A percentile compares a stretch with the other conserved stretches of the same genome.
These are phyloP conservation scores for Lycocorax pyrrhopterus DNA, from an alignment of 2,113 vertebrate genomes.

Conservation along the genomic window DNA sequence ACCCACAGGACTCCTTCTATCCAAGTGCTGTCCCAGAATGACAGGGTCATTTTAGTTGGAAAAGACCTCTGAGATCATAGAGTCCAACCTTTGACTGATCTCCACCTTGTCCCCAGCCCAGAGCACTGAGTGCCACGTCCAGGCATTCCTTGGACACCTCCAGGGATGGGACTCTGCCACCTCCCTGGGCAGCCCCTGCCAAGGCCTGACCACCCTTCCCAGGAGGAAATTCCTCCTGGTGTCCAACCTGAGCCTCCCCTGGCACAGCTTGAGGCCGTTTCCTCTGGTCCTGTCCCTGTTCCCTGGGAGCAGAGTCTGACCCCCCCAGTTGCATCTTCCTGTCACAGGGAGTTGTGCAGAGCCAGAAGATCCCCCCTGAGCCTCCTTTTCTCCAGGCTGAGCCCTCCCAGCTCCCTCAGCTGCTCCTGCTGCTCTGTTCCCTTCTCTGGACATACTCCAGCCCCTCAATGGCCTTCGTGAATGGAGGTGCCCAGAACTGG, in stretches of 20 bases:
- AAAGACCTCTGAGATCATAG: not conserved
- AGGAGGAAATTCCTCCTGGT: not conserved
- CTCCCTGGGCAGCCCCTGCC: not conserved
- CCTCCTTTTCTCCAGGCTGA: not conserved
- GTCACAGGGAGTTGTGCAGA: not conserved
- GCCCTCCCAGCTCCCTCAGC: not conserved
- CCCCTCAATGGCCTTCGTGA: not conserved
- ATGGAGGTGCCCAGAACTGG: rapidly evolving
- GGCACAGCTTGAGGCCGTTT: not conserved
- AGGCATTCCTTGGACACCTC: not conserved
- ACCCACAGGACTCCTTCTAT: not conserved
- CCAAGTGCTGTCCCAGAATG: not conserved
- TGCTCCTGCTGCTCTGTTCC: not conserved
- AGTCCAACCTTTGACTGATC: not conserved
- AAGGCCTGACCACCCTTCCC: not conserved
- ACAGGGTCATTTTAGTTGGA: not conserved
- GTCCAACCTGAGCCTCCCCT: not conserved
- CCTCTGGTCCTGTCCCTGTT: not conserved
- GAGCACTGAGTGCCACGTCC: not conserved
- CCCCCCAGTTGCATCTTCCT: not conserved
- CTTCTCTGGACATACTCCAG: not conserved
- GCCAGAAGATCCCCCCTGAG: not conserved
- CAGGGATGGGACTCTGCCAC: not conserved
- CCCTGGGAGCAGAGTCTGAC: not conserved
- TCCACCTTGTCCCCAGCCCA: not conserved